Conservation (phyloP, 2,888 invertebrate genomes). For the Brenthis hecate region DNA sequence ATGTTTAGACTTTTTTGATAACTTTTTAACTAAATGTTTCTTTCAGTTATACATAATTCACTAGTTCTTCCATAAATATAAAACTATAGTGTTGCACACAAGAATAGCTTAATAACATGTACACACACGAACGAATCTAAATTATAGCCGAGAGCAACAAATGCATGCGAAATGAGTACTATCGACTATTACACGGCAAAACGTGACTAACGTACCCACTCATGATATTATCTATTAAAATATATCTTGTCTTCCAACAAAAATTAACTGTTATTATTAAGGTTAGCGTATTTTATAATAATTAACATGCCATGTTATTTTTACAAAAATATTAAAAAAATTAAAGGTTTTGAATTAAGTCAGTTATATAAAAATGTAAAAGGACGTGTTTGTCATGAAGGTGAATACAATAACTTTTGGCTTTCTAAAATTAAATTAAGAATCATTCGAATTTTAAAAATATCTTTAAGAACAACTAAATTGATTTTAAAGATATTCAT, state of each 20-base stretch:
- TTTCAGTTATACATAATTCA: too few species aligned
- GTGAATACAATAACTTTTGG: conserved; percentile 23
- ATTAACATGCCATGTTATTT: background rate
- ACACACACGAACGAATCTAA: conserved; percentile 47
- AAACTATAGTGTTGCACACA: conserved; percentile 6
- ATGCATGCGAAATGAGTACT: conserved; percentile 65
- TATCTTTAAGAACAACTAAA: background rate
- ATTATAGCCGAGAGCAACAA: conserved; percentile 61
- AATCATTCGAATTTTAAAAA: background rate
- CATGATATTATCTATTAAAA: conserved; percentile 9
- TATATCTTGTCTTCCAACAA: conserved; percentile 9
- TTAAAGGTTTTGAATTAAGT: conserved; percentile 5
- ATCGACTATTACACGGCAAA: conserved; percentile 61
- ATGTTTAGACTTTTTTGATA: too few species aligned
- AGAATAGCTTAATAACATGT: conserved; percentile 11
- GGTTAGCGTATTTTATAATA: background rate
- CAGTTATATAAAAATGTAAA: conserved; percentile 8
- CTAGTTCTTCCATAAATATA: background rate
- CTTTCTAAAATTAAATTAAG: conserved; percentile 16
- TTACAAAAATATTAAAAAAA: conserved; percentile 1
- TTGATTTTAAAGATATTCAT: too few species aligned
- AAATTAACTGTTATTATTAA: conserved; percentile 18
- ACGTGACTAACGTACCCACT: conserved; percentile 57
- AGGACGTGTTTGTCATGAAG: conserved; percentile 12
- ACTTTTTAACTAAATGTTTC: too few species aligned